phyloP scores from a whole-genome alignment of 2,888 invertebrate species.

The Acrobasis consociella region DNA sequence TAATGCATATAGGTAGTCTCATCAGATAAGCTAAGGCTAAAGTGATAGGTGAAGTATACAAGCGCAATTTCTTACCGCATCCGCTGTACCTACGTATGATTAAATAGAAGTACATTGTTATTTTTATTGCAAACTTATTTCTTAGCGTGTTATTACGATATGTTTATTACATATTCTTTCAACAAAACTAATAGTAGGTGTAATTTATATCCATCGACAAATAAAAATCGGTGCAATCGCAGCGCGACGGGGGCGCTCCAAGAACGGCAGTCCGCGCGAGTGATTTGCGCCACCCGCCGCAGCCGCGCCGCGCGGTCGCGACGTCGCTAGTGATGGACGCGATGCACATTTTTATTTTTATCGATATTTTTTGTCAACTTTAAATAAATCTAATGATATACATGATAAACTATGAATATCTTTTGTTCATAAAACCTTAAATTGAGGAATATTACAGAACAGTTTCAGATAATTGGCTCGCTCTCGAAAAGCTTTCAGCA shows the following conservation, averaged over 20 bases:
- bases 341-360: conserved; percentile 26
- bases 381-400: too few species aligned
- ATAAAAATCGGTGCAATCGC: conserved; percentile 55
- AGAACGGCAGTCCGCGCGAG: conserved; percentile 81
- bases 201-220: conserved; percentile 58
- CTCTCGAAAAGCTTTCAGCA: conserved; percentile 10
- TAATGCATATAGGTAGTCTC: too few species aligned
- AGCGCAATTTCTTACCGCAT: too few species aligned
- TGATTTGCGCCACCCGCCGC: conserved; percentile 79
- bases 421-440: too few species aligned
- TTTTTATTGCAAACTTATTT: too few species aligned
- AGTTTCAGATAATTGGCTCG: not conserved
- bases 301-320: conserved; percentile 68
- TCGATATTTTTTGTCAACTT: conserved; percentile 25
- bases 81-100: too few species aligned
- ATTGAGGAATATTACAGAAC: not conserved
- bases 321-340: conserved; percentile 58
- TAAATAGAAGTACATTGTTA: too few species aligned
- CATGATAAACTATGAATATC: too few species aligned
- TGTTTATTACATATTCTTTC: not conserved
- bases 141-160: too few species aligned
- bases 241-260: conserved; percentile 60
- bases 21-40: too few species aligned
- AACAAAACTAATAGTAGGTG: conserved; percentile 29
- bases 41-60: too few species aligned